A percentile compares a stretch with the other conserved stretches of the same genome.
These are phyloP conservation scores for Nasonia longicornis DNA, from an alignment of 1,140 invertebrate species.

Conservation along the genomic window DNA sequence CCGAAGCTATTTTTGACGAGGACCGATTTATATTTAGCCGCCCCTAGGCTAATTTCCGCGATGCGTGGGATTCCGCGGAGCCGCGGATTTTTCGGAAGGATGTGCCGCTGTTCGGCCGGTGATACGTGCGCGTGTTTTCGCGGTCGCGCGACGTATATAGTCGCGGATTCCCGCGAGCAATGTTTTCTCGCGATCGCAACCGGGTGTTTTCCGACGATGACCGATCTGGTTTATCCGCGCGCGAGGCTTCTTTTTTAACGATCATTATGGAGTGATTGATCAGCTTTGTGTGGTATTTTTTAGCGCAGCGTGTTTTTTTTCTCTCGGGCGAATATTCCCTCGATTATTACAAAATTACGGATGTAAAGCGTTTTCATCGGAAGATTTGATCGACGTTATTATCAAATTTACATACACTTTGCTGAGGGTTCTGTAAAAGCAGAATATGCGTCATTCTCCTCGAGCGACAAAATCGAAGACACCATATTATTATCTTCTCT, in stretches of 20 bases:
- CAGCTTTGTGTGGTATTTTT: too few species aligned
- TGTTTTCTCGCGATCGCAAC: not conserved
- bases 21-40: not conserved
- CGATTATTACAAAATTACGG: not conserved
- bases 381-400: not conserved
- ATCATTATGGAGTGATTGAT: too few species aligned
- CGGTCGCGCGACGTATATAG: too few species aligned
- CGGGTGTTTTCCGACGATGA: not conserved
- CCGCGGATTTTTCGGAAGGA: not conserved
- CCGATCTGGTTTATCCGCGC: not conserved
- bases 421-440: not conserved
- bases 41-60: not conserved
- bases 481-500: not conserved
- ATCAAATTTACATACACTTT: not conserved
- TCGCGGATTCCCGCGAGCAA: not conserved
- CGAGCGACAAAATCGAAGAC: not conserved
- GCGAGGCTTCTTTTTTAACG: not conserved
- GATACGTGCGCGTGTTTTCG: too few species aligned
- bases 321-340: not conserved
- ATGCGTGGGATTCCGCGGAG: too few species aligned
- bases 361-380: not conserved
- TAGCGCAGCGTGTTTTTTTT: too few species aligned
- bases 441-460: not conserved
- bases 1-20: slow-evolving; percentile 1
- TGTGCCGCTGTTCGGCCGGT: not conserved